Evolutionary conservation across 2,797 vertebrate species (phyloP), one percentile per base, ranked within the genome.

Genomic region (Peromyscus melanophrys): DNA sequence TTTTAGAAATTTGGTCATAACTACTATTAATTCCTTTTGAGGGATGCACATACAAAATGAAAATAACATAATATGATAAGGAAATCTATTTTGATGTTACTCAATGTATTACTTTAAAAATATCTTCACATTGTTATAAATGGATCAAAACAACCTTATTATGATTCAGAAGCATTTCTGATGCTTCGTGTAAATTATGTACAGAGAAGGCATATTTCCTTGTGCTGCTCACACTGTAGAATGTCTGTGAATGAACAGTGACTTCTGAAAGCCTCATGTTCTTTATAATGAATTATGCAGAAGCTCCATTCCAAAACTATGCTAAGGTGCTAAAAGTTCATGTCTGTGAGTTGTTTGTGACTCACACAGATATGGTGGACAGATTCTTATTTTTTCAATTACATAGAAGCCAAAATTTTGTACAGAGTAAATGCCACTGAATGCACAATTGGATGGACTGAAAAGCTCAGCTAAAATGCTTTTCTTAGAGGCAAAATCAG

Each of bases 221-320:
- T 95, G 82, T 89, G 88, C 94, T 97, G 83, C 67, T 84, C 90
- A 97, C 97, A 97, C 90, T 95, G 97, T 93, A 97, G 96, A 95
- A 89, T 90, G 98, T 85, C 92, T 89, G 93, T 97, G 98, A 98
- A 97, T 96, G 90, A 98, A 97, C 83, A 97, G n/a, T 93, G 91
- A 95, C 97, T 98, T 97, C 92, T 86, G 96, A 98, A 97, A 95
- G 65, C 67, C 57, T 98, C 96, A 17, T 98, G 97, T 97, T 98
- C 97, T 98, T 98, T 98, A 82, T 98, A 96, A 98, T 98, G 97
- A 98, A 98, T 98, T 98, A 98, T 98, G 97, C 96, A 98, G 91
- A 96, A 96, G 94, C 83, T 86, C 95, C 93, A n/a, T 65, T 93
- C 57, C 92, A 97, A 87, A 98, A 83, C 95, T 96, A 85, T 73